Evolutionary conservation across 2,888 invertebrate genomes (phyloP).

Genomic region (Hipparchia semele): DNA sequence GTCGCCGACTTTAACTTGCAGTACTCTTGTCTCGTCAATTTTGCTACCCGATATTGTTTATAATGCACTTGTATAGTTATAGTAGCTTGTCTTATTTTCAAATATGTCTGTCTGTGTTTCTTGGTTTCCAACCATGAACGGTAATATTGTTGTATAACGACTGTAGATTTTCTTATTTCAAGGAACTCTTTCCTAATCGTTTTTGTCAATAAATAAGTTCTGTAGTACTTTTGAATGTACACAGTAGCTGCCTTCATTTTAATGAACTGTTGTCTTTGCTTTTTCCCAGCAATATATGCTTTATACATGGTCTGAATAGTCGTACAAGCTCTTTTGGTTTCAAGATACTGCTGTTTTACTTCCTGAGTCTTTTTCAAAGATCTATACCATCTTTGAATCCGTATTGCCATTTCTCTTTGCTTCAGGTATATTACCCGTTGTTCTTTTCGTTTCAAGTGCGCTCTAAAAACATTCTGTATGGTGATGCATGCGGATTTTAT

Average conservation of each 20-base stretch:
- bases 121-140: conserved; percentile 54
- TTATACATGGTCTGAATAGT: conserved; percentile 73
- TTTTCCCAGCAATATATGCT: conserved; percentile 57
- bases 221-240: conserved; percentile 62
- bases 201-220: conserved; percentile 60
- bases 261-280: conserved; percentile 60
- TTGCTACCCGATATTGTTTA: conserved; percentile 52
- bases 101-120: conserved; percentile 50
- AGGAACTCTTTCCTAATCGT: conserved; percentile 54
- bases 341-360: conserved; percentile 53
- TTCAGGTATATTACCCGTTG: conserved; percentile 54
- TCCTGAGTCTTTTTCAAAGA: conserved; percentile 51
- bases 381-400: conserved; percentile 70
- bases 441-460: conserved; percentile 53
- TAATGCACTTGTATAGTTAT: conserved; percentile 56
- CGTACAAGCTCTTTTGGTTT: conserved; percentile 60
- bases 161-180: conserved; percentile 50
- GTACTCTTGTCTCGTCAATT: conserved; percentile 58
- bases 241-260: conserved; percentile 61
- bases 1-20: conserved; percentile 60
- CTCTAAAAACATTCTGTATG: conserved; percentile 71
- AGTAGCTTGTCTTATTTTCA: conserved; percentile 49
- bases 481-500: conserved; percentile 54
- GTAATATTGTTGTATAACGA: conserved; percentile 56
- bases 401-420: conserved; percentile 58